These are phyloP conservation scores for Amphiura filiformis DNA, from an alignment of 35 echinoderm and acorn worm genomes.

Conservation along the genomic window DNA sequence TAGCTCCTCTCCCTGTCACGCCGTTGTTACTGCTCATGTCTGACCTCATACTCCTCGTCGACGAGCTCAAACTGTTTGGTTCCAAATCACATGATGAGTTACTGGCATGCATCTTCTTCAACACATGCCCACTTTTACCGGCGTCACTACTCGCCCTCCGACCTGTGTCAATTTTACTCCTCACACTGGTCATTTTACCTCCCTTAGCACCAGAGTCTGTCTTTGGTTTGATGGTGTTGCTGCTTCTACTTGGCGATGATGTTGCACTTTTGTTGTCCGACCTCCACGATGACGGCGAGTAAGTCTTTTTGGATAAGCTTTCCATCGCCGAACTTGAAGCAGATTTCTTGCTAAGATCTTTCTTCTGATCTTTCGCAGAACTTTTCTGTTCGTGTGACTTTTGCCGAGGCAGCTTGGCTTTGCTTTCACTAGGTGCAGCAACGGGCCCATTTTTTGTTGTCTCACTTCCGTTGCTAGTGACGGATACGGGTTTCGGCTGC, in stretches of 20 bases:
- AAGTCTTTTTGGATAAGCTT: conserved; percentile 49
- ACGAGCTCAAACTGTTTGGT: conserved; percentile 55
- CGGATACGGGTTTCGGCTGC: conserved; percentile 50
- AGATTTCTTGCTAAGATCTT: background rate
- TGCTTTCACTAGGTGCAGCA: conserved; percentile 6
- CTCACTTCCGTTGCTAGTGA: conserved; percentile 16
- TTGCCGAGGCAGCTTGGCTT: conserved; percentile 30
- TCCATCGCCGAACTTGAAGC: conserved; percentile 10
- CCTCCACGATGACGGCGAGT: conserved; percentile 61
- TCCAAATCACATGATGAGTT: conserved; percentile 52
- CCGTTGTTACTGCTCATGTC: conserved; percentile 28
- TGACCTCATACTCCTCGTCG: conserved; percentile 72
- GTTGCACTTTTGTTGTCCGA: conserved; percentile 39
- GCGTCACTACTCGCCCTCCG: conserved; percentile 28
- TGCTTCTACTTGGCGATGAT: conserved; percentile 15
- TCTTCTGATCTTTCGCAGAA: background rate
- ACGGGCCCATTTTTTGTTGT: background rate
- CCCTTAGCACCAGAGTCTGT: conserved; percentile 33
- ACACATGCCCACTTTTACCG: conserved; percentile 16
- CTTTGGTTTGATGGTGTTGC: conserved; percentile 35
- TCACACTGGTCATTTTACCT: conserved; percentile 55
- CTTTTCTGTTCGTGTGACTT: conserved; percentile 1
- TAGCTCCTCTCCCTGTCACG: background rate
- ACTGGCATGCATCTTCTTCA: conserved; percentile 34
- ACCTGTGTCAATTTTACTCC: conserved; percentile 80